Evolutionary conservation across 2,888 invertebrate species (phyloP).

Genomic region (Oscheius onirici): DNA sequence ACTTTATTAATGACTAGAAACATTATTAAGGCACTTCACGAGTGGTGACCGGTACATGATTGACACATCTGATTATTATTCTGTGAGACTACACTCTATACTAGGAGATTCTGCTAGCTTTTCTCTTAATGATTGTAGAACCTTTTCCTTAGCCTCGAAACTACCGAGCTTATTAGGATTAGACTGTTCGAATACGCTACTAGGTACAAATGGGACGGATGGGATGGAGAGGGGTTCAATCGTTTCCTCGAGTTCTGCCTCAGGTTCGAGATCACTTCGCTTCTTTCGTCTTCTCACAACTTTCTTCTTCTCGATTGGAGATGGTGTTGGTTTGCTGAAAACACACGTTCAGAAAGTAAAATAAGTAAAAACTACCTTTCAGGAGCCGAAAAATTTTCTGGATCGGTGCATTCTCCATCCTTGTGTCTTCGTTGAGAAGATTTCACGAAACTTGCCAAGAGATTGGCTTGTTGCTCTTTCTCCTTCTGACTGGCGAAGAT

Average conservation of each 20-base stretch:
- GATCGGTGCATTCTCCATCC: conserved; percentile 24
- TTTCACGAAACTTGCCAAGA: conserved; percentile 53
- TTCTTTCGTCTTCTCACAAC: conserved; percentile 19
- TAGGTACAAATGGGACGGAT: conserved; percentile 43
- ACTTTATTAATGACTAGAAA: no score
- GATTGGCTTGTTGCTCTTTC: conserved; percentile 43
- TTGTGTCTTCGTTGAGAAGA: conserved; percentile 45
- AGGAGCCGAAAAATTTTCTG: conserved; percentile 1
- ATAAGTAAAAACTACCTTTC: conserved; percentile 1
- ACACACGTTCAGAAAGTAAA: neutral
- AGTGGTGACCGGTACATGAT: neutral
- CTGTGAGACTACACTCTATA: conserved; percentile 15
- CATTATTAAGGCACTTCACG: neutral
- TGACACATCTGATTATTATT: neutral
- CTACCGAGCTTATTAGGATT: conserved; percentile 38
- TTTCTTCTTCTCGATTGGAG: neutral
- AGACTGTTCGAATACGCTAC: conserved; percentile 37
- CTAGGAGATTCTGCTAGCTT: conserved; percentile 20
- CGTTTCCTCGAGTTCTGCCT: neutral
- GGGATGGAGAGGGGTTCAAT: conserved; percentile 30
- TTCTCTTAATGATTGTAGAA: conserved; percentile 52
- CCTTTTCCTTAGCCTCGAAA: conserved; percentile 53
- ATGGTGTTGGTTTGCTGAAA: conserved; percentile 13
- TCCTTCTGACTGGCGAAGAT: conserved; percentile 46
- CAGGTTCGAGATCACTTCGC: conserved; percentile 17